These are phyloP conservation scores for Dasyurus viverrinus DNA, from an alignment of 2,113 vertebrate species.

Conservation along the genomic window DNA sequence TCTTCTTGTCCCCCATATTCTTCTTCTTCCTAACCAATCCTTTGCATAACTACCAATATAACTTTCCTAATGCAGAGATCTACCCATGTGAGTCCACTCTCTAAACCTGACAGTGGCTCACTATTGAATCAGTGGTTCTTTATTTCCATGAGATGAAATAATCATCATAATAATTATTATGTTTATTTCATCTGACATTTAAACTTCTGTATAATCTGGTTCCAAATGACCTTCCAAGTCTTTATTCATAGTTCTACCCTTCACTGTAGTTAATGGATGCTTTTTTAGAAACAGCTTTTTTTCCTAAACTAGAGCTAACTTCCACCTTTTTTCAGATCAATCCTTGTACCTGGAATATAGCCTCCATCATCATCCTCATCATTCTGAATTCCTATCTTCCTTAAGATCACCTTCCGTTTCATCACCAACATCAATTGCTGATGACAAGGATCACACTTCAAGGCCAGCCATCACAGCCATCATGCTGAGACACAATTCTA, in stretches of 20 bases:
- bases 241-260: background rate
- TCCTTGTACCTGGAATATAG: background rate
- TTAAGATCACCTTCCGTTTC: background rate
- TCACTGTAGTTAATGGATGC: background rate
- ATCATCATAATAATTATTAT: background rate
- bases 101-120: background rate
- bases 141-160: background rate
- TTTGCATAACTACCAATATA: background rate
- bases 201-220: background rate
- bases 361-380: background rate
- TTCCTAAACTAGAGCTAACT: background rate
- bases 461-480: background rate
- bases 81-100: background rate
- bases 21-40: background rate
- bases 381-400: background rate
- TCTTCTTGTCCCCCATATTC: background rate
- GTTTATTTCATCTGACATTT: background rate
- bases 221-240: background rate
- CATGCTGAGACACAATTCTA: background rate
- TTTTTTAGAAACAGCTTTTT: background rate
- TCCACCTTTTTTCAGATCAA: background rate
- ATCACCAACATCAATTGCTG: background rate
- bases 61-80: background rate
- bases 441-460: background rate
- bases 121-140: background rate